Evolutionary conservation across 2,888 invertebrate species (phyloP), one percentile per base, ranked within the genome.

Genomic region (Oxyscelio sp.): DNA sequence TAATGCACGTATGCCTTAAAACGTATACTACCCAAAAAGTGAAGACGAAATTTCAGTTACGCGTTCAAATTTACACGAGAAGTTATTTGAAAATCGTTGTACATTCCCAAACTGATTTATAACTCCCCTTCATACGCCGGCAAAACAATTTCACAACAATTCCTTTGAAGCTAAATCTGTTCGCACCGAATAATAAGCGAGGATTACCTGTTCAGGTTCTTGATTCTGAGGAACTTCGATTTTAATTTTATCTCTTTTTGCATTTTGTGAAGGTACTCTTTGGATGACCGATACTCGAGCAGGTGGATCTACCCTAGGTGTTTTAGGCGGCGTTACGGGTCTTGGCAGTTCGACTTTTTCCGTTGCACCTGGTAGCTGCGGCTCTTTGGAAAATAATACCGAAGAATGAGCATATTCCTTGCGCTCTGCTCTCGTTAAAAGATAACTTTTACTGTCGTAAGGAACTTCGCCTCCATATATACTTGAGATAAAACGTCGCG

Each of bases 211-310:
- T 87, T 94, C 94, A 0, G 94, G 94, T 85, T 94, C 94, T 75
- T 93, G 94, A 1, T 92, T 92, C 43, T 92, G 91, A 0, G 93
- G 92, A 24, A 93, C 87, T 54, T 93, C 94, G 65, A 93, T 88
- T 54, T 90, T 95, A 63, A 90, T 89, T 66, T 93, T 92, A 63
- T 93, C 92, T 24, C 92, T 90, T 52, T 92, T 88, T 2, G 92
- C 87, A 48, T 88, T 85, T 83, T 94, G 92, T 0, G 93, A 88
- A 24, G 97, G 97, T 68, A 97, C 97, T 94, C 97, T 96, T 91
- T 97, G 97, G 90, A 98, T 98, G 4, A 98, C 97, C 79, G 97
- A 97, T 56, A 96, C 96, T 88, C 96, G 96, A 15, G 96, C 96
- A 79, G 96, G 96, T 88, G 95, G 96, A 89, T 96, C 96, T 31